phyloP scores from a whole-genome alignment of 2,888 invertebrate species.

The Drepanosiphum platanoidis region DNA sequence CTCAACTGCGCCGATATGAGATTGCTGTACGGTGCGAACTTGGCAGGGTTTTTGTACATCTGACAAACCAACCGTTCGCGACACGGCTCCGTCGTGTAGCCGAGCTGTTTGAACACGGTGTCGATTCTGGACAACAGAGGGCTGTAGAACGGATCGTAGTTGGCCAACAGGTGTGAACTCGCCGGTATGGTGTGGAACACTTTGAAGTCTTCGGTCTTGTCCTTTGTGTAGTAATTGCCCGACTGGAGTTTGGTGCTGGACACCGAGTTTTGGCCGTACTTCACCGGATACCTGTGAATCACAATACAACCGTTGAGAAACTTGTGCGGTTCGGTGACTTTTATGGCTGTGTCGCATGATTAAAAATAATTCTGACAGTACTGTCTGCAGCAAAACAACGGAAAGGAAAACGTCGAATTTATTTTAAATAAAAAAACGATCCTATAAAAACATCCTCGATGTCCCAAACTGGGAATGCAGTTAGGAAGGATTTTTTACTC shows the following conservation, averaged over 20 bases:
- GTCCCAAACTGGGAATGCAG: too few relatives aligned
- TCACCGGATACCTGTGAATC: conserved; percentile 64
- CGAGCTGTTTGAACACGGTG: conserved; percentile 76
- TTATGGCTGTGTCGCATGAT: too few relatives aligned
- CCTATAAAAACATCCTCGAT: too few relatives aligned
- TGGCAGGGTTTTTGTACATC: conserved; percentile 83
- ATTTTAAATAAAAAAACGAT: too few relatives aligned
- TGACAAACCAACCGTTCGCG: conserved; percentile 83
- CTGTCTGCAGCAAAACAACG: too few relatives aligned
- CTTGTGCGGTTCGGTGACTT: too few relatives aligned
- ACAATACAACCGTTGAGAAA: too few relatives aligned
- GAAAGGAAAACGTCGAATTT: too few relatives aligned
- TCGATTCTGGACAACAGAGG: conserved; percentile 82
- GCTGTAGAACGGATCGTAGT: conserved; percentile 89
- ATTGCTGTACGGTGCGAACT: conserved; percentile 87
- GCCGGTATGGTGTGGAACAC: conserved; percentile 87
- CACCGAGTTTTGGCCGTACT: conserved; percentile 67
- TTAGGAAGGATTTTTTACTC: too few relatives aligned
- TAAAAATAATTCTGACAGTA: too few relatives aligned
- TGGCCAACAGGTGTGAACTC: conserved; percentile 82
- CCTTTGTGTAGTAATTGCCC: conserved; percentile 70
- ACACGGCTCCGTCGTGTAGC: conserved; percentile 78
- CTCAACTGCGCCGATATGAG: conserved; percentile 86
- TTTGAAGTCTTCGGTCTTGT: conserved; percentile 76
- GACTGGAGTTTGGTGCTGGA: conserved; percentile 64